Base-by-base conservation (phyloP, 2,888 invertebrate species). In the Phrixothrix hirtus region DNA sequence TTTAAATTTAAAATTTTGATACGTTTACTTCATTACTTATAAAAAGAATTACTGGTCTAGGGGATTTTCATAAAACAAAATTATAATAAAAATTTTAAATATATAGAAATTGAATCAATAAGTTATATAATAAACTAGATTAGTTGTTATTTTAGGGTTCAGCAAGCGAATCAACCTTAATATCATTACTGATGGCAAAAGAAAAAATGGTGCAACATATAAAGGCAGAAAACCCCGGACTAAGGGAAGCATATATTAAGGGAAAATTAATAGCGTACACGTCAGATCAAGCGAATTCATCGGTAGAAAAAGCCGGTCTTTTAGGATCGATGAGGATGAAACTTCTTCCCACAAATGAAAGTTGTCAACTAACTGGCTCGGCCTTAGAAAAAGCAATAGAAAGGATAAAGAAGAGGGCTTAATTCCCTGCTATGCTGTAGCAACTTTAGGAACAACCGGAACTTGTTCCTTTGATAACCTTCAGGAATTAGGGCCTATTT, bases 391-490 rank as follows among this genome's bases (percentile, higher is more conserved):
- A 81, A 52, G 89, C 89, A 0, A 84, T 93, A 6, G 85, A 68
- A 85, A 88, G 67, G 96, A 96, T 71, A 76, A 81, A 53, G 80
- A 83, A 1, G 77, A 84, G 46, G 95, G 95, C 0, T 77, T 91
- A 1, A 89, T 95, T 66, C 96, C 97, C 0, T 92, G 92, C 64
- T 92, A 88, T 67, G 91, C 93, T 9, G 81, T 91, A 1, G 82
- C 80, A 1, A 88, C 88, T 1, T 74, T 89, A 16, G 89, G 89
- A 1, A 88, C 74, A 75, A 90, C 89, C 0, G 84, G 84, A 1
- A 85, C 85, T 11, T 88, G 88, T 66, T 91, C 95, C 0, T 96
- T 94, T 71, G 98, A 98, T 73, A 86, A 90, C 59, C 76, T 98
- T 10, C 79, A 83, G 12, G 91, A 93, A 73, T 71, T 98, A 29